Evolutionary conservation across 1,140 invertebrate genomes (phyloP), one percentile per base, ranked within the genome.

Genomic region (Aphaenogaster rudis): DNA sequence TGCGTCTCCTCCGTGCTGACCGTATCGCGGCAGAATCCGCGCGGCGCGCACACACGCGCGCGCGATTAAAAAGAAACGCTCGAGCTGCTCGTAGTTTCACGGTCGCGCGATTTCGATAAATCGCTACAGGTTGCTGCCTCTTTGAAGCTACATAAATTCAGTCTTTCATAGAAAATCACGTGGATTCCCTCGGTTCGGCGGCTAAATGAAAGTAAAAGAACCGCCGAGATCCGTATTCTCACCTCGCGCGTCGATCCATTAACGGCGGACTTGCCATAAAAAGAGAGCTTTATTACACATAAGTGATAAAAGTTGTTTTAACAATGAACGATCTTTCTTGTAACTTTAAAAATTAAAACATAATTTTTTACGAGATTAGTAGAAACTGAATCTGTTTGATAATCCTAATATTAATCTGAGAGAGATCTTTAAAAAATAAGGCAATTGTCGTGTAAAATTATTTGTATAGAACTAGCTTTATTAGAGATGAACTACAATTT

Each of bases 11-110:
- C 45, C 50, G 50, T 33, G 63, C 45, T 11, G 28, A 36, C 42
- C 28, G 59, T 81, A 71, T 81, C 79, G 79, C 52, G 21, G 66
- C 79, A 71, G 36, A 69, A 80, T 48, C 63, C 36, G 76, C 61
- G 69, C 64, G 66, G 69, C 64, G 66, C 48, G 28, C 42, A 45
- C 28, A 61, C 69, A 63, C 72, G 72, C 48, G n/a, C 33, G 72
- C 13, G 61, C 86, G 88, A 87, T 89, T 90, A 87, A 89, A 89
- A 84, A 79, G 80, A 89, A 89, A 89, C 88, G 88, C 88, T 86
- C 86, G 89, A 89, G 89, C 63, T 72, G 79, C 61, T 66, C 74
- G 86, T 90, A 90, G 89, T 90, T 90, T 90, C 88, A 90, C 86
- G 88, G 79, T 90, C 84, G 88, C 88, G 57, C 76, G 88, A 57